Base-by-base conservation (phyloP, 2,888 invertebrate genomes). In the Zelleria hepariella region DNA sequence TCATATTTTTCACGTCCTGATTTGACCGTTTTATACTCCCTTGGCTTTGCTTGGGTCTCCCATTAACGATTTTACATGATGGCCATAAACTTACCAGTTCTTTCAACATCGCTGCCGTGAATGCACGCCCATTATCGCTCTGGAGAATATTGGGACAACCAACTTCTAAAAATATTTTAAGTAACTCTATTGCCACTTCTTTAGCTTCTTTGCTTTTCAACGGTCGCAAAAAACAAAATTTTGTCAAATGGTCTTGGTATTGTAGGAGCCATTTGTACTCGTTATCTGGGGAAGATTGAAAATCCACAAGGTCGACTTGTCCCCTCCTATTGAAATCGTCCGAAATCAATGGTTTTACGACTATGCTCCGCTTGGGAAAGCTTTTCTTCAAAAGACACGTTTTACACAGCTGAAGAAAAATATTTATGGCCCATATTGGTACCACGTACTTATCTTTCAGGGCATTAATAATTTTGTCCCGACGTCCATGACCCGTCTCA, bases 161-260 rank as follows among this genome's bases (percentile, higher is more conserved):
- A 57, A 67, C 20, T 58, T 62, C 63, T 20, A 52, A 23, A 57
- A 58, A 49, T 58, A 58, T 58, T 26, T 58, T 67, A 63, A 70
- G 66, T 64, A 68, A 25, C 54, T 72, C 69, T 5, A 60, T 61
- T 8, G 72, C 69, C 1, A 76, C 70, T 66, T 67, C 73, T 51
- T 58, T 63, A 53, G 68, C 71, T 53, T 60, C 49, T 62, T 68
- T 68, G 62, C 60, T 60, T 58, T 57, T 65, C n/a, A 77, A 59
- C 10, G 74, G 73, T 26, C 69, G 62, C n/a, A 75, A 65, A 62
- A 62, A 62, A 7, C 64, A 24, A 67, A 72, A 77, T 67, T 77
- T 79, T 32, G 74, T 75, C 1, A 58, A 58, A 62, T 74, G 66
- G 58, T 77, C 77, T 61, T 76, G 74, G 59, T 74, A 77, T 24